phyloP scores from a whole-genome alignment of 92 coral and sea anemone species.

The Zoanthus solanderi region DNA sequence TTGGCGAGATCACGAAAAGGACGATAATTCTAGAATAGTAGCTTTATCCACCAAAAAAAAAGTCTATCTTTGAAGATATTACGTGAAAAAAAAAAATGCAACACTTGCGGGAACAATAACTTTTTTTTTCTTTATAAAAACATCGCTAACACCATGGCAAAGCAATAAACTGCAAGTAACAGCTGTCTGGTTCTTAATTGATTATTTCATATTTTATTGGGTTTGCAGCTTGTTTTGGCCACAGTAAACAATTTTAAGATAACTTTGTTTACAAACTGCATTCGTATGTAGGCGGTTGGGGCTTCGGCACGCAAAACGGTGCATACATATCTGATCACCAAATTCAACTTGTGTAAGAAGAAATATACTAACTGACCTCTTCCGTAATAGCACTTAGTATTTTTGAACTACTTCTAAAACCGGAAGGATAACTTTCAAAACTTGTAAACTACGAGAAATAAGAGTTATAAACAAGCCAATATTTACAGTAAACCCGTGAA shows the following conservation, averaged over 20 bases:
- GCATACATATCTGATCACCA: background rate
- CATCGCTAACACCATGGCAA: background rate
- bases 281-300: conserved; percentile 22
- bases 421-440: conserved; percentile 14
- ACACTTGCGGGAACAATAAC: background rate
- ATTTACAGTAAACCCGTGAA: background rate
- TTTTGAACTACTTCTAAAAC: conserved; percentile 5
- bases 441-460: background rate
- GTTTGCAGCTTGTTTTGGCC: conserved; percentile 40
- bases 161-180: background rate
- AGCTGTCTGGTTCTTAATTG: conserved; percentile 36
- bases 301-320: background rate
- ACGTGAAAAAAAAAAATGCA: background rate
- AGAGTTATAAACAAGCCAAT: background rate
- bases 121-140: background rate
- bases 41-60: background rate
- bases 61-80: background rate
- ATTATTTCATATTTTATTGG: conserved; percentile 24
- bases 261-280: conserved; percentile 42
- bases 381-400: background rate
- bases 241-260: conserved; percentile 34
- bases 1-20: too few relatives aligned
- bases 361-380: background rate
- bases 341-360: conserved; percentile 8
- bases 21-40: too few relatives aligned